Base-by-base conservation (phyloP, 2,797 vertebrate genomes). In the Cyprinella venusta region DNA sequence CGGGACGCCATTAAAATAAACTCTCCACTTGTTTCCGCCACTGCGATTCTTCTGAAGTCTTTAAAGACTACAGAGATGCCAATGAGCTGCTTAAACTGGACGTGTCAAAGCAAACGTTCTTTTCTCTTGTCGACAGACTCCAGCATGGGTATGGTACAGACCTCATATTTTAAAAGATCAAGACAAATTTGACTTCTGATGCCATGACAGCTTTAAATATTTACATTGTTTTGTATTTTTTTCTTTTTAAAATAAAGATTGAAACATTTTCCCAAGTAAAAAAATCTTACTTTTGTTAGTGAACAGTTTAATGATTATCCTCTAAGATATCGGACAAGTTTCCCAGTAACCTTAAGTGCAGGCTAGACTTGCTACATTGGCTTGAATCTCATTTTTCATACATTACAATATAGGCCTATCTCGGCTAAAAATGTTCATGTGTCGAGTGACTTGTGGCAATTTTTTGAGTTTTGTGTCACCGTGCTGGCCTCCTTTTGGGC, bases 401-500 rank as follows among this genome's bases (percentile, higher is more conserved):
- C 30, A 2, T n/a, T 56, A 38, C 63, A 68, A 67, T 56, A 70
- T 12, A 56, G 38, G 64, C 70, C 59, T 45, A 33, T 12, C 18
- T 82, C 18, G 2, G 42, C 70, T 83, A 76, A 72, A 79, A 68
- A 74, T 86, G 85, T 83, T 76, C 64, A 56, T 36, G 6, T 82
- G 80, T 26, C 67, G 77, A 76, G 30, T 86, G 85, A 76, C 63
- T 76, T 68, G 63, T 76, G 81, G 63, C 81, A 83, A 21, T 76
- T 30, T 92, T 90, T 88, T 74, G 90, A 88, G 84, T 88, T 93
- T 93, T 92, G 90, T 89, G 76, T 87, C 83, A 78, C 61, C 69
- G 86, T 78, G 48, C 82, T 87, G 91, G 87, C 89, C 90, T 88
- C 92, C 92, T 91, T 94, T 93, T 93, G 90, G 88, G 87, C 87